Percentiles rank a stretch among this genome's conserved stretches.
Conservation (phyloP, 1,140 invertebrate genomes). For the Phenacoccus solenopsis region DNA sequence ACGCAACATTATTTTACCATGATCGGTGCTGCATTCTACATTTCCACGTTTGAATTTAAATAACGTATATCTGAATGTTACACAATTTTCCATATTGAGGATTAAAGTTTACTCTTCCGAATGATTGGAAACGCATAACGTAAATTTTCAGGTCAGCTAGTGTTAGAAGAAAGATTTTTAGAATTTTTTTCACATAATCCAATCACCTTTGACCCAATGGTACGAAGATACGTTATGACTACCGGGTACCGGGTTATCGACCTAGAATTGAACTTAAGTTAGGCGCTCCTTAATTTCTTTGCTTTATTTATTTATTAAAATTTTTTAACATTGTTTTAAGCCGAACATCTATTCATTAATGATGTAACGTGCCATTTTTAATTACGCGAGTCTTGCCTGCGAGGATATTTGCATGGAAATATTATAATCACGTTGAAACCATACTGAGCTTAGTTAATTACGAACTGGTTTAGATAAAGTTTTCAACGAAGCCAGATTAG, state of each 20-base stretch:
- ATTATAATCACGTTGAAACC: not conserved
- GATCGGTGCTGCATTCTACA: not conserved
- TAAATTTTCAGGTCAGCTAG: not conserved
- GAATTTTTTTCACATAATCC: no score
- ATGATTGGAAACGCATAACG: no score
- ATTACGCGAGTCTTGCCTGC: not conserved
- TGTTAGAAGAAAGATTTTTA: not conserved
- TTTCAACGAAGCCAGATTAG: not conserved
- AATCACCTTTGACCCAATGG: no score
- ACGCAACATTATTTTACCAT: not conserved
- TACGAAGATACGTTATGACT: no score
- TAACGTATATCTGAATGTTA: not conserved
- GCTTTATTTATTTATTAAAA: no score
- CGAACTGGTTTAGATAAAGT: not conserved
- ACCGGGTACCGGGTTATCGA: no score
- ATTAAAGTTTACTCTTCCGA: no score
- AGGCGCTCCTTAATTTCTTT: no score
- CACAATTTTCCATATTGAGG: not conserved
- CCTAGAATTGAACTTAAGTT: no score
- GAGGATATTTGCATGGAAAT: not conserved
- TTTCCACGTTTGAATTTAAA: not conserved
- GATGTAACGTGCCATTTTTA: not conserved
- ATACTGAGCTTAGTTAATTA: conserved; percentile 1
- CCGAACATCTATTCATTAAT: no score
- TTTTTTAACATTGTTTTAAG: no score